Base-by-base conservation (phyloP, 2,888 invertebrate genomes). In the Pristionchus mayeri region DNA sequence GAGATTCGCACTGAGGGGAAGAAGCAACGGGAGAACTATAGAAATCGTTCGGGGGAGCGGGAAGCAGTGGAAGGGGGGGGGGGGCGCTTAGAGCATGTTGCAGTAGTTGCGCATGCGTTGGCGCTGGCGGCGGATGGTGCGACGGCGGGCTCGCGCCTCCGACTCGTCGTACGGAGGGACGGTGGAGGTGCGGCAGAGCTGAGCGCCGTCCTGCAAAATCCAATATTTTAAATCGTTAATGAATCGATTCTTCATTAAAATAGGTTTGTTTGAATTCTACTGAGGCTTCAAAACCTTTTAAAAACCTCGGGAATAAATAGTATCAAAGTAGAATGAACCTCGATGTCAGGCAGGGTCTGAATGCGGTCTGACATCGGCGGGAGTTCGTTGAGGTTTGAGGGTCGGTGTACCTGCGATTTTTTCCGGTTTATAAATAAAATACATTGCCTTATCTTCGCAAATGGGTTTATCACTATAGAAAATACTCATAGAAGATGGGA, bases 91-190 rank as follows among this genome's bases (percentile, higher is more conserved):
- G 75, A 84, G 84, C 84, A 84, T 71, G 75, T 71, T 84, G 84
- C 84, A 84, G 84, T 84, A 84, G 84, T 84, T 71, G 75, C 84
- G 84, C 84, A 84, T 71, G 75, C 84, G 84, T 27, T 84, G 84
- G 9, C 84, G 71, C 54, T 71, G 71, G 21, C 84, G 50, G 50
- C 84, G 84, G 27, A 84, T 71, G 27, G 84, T 84, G 50, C 84
- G 84, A 13, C 84, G 84, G 16, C 84, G 84, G 0, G 84, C 81
- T 24, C 81, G 60, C 27, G 34, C 63, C n/a, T 60, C 81, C 9
- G 63, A 63, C 48, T 82, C 81, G 81, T 82, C 81, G 63, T 82
- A 75, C 4, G 84, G 75, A 11, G 57, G 52, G 3, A 84, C 84
- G 24, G 84, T 84, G 7, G 84, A 27, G 48, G 34, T 57, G 54